Evolutionary conservation across 1,140 invertebrate species (phyloP), one percentile per base, ranked within the genome.

Genomic region (Arion vulgaris): DNA sequence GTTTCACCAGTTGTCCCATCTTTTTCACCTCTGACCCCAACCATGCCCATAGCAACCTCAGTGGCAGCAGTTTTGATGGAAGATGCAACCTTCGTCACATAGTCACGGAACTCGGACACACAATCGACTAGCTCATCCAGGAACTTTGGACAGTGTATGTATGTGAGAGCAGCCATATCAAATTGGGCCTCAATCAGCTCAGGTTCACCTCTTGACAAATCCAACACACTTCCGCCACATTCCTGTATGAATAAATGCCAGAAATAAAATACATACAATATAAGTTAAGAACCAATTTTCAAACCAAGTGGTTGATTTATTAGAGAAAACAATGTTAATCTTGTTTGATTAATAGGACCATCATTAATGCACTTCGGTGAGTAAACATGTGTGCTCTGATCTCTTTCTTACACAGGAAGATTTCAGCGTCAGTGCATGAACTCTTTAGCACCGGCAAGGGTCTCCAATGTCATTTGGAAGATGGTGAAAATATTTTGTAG

Each of bases 11-110:
- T 1, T 23, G 26, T 49, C 1, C 32, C 77, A 39, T 74, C 79
- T 1, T 77, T 79, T 26, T 86, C 79, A 17, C 68, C 38, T 45
- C 84, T 78, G 69, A 83, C 83, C 2, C 86, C 85, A 0, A 98
- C 97, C 69, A 98, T 94, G 38, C 96, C 97, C 77, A 96, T 95
- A 23, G 97, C 97, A 94, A 98, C 97, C 92, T 98, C 97, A 0
- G 96, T 96, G 23, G 97, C 97, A 62, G 97, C 97, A 75, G 95
- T 95, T 87, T 95, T 95, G 84, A 98, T 96, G 34, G 96, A 96
- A 7, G 95, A 95, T 75, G 98, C 93, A 15, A 92, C 87, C 87
- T 96, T 95, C 41, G 95, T 94, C 83, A 94, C 92, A 87, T 95
- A 95, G 57, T 94, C 94, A 84, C 95, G 94, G 85, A 95, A 95